Evolutionary conservation across 1,140 invertebrate genomes (phyloP).

Genomic region (Lanistes nyassanus): DNA sequence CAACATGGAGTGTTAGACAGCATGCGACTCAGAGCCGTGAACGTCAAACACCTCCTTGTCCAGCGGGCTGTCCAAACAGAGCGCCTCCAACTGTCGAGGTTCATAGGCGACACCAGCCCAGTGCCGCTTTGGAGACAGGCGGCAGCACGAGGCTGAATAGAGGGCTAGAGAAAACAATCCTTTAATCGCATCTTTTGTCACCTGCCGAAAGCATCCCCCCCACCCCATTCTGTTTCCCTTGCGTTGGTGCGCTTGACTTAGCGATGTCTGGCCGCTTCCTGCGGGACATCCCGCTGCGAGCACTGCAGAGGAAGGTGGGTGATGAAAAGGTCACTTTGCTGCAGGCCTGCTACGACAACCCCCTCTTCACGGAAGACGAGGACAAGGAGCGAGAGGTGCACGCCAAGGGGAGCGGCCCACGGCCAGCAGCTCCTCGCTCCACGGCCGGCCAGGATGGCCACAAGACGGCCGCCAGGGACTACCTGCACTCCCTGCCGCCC

Average conservation of each 20-base stretch:
- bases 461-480: slow-evolving; percentile 38
- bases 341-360: slow-evolving; percentile 58
- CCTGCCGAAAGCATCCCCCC: not conserved
- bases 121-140: not conserved
- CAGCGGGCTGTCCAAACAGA: too few relatives aligned
- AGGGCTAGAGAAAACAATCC: too few relatives aligned
- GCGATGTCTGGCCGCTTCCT: slow-evolving; percentile 24
- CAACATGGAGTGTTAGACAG: too few relatives aligned
- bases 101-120: too few relatives aligned
- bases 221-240: not conserved
- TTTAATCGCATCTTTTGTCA: too few relatives aligned
- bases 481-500: slow-evolving; percentile 35
- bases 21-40: too few relatives aligned
- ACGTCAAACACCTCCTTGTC: too few relatives aligned
- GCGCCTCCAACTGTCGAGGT: too few relatives aligned
- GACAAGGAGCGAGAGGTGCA: slow-evolving; percentile 25
- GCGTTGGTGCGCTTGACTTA: not conserved
- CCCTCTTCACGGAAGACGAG: slow-evolving; percentile 49
- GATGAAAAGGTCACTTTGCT: slow-evolving; percentile 54
- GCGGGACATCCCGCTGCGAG: slow-evolving; percentile 34
- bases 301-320: slow-evolving; percentile 33
- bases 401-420: slow-evolving; percentile 14
- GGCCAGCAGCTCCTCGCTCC: slow-evolving; percentile 9
- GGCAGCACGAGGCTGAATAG: not conserved
- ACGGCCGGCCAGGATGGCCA: slow-evolving; percentile 12